These are phyloP conservation scores for Xestia xanthographa DNA, from an alignment of 2,888 invertebrate species.

Conservation along the genomic window DNA sequence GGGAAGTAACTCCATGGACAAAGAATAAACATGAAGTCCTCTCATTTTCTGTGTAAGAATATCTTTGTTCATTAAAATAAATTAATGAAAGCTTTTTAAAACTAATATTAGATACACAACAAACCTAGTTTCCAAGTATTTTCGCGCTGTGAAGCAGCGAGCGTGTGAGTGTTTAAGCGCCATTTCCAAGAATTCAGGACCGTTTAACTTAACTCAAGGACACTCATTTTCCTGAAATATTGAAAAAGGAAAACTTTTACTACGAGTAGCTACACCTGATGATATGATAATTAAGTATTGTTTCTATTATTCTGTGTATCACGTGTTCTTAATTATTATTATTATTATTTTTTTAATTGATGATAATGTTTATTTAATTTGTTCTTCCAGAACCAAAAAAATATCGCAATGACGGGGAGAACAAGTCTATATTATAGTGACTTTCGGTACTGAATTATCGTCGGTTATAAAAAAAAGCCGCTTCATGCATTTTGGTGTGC, in stretches of 20 bases:
- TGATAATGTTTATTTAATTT: too few species aligned
- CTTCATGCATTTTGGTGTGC: background rate
- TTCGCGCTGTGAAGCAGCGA: background rate
- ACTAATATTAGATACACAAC: background rate
- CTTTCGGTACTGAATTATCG: background rate
- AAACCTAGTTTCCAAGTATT: background rate
- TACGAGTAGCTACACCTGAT: too few species aligned
- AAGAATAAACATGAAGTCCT: background rate
- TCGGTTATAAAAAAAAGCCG: background rate
- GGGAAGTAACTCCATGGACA: background rate
- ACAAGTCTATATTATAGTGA: too few species aligned
- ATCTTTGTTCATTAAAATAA: background rate
- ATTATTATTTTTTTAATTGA: too few species aligned
- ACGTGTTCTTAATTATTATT: too few species aligned
- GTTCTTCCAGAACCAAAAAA: too few species aligned
- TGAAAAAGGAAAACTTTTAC: background rate
- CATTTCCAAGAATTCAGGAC: background rate
- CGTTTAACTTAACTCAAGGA: background rate
- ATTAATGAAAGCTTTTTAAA: background rate
- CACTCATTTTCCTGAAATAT: background rate
- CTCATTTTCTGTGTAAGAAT: background rate
- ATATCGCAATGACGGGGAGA: too few species aligned
- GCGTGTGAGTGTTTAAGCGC: too few species aligned
- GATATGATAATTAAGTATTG: too few species aligned
- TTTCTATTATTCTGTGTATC: too few species aligned